Conservation (phyloP, 2,113 vertebrate genomes). For the Pangasianodon gigas region DNA sequence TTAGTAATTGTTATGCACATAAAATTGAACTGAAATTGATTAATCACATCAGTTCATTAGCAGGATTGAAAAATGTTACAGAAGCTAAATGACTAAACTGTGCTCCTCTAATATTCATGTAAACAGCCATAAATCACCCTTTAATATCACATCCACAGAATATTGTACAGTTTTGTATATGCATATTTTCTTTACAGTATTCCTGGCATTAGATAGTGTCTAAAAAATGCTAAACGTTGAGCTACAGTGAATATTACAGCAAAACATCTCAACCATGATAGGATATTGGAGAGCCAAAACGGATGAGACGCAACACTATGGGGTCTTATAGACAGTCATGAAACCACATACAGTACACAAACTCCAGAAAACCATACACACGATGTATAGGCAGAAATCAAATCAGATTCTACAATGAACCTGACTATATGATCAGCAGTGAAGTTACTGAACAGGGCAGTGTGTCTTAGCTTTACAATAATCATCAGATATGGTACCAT, state of each 20-base stretch:
- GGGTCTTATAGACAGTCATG: not conserved
- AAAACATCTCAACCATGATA: not conserved
- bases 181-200: not conserved
- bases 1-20: not conserved
- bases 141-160: not conserved
- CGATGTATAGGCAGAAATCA: not conserved
- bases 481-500: not conserved
- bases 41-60: not conserved
- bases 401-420: not conserved
- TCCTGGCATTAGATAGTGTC: not conserved
- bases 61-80: not conserved
- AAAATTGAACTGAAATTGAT: not conserved
- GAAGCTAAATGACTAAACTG: not conserved
- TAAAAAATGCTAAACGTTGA: not conserved
- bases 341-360: constrained; percentile 3
- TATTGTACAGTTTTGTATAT: not conserved
- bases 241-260: not conserved
- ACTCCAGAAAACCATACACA: not conserved
- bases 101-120: not conserved
- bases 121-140: not conserved
- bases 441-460: not conserved
- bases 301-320: not conserved
- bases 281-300: not conserved
- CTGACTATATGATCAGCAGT: not conserved
- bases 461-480: not conserved